Evolutionary conservation across 2,888 invertebrate species (phyloP).

Genomic region (Yponomeuta malinellus): DNA sequence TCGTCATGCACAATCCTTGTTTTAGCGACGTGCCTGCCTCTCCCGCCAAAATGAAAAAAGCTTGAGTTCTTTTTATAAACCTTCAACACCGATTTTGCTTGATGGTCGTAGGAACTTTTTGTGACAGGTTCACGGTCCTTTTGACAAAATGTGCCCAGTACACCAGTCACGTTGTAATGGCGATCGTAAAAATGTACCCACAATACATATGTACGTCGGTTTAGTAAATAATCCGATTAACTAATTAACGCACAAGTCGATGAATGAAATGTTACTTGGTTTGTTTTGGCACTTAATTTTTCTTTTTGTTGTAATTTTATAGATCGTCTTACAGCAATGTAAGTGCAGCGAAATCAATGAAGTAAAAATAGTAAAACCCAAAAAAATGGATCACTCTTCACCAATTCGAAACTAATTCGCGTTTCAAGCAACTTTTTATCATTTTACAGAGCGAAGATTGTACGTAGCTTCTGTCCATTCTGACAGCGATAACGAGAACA

Average conservation of each 20-base stretch:
- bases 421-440: neutral
- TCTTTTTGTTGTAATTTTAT: neutral
- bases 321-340: neutral
- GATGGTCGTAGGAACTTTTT: neutral
- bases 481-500: neutral
- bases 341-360: neutral
- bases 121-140: neutral
- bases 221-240: conserved; percentile 1
- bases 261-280: neutral
- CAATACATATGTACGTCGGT: neutral
- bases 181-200: neutral
- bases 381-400: neutral
- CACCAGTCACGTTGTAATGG: neutral
- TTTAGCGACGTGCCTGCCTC: conserved; percentile 54
- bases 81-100: neutral
- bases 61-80: neutral
- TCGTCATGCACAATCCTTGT: conserved; percentile 37
- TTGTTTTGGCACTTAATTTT: neutral
- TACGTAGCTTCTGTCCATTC: neutral
- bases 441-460: neutral
- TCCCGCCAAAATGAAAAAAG: conserved; percentile 66
- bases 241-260: neutral
- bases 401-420: neutral
- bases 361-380: neutral
- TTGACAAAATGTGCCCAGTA: neutral